phyloP scores from a whole-genome alignment of 2,797 vertebrate species.

The Pseudochaenichthys georgianus region DNA sequence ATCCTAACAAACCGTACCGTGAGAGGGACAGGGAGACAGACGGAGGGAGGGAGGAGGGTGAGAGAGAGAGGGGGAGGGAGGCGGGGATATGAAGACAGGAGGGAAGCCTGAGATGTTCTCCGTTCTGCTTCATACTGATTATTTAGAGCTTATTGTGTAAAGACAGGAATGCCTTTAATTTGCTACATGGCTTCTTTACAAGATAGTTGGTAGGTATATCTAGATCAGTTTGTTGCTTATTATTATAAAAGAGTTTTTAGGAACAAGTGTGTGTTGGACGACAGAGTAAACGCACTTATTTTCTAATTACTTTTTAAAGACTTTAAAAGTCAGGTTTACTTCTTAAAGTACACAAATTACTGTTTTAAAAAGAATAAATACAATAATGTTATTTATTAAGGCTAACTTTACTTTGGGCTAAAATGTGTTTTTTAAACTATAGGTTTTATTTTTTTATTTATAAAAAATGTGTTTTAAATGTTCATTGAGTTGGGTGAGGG shows the following conservation, averaged over 20 bases:
- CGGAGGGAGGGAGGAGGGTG: too few relatives aligned
- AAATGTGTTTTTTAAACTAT: background rate
- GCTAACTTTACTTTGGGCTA: too few relatives aligned
- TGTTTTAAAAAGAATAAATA: background rate
- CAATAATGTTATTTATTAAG: too few relatives aligned
- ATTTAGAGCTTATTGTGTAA: background rate
- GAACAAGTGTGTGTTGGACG: background rate
- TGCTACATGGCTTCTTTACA: background rate
- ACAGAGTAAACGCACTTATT: background rate
- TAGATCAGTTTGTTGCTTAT: background rate
- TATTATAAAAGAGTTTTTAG: background rate
- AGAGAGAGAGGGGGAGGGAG: background rate
- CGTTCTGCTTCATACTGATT: background rate
- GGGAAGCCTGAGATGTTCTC: background rate
- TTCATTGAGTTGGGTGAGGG: too few relatives aligned
- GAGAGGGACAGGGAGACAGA: background rate
- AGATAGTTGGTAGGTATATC: background rate
- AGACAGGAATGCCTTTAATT: background rate
- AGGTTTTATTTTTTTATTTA: background rate
- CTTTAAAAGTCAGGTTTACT: background rate
- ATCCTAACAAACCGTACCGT: conserved; percentile 1
- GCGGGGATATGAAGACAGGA: background rate
- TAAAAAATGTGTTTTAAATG: background rate
- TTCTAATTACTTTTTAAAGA: background rate
- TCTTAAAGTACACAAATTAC: background rate